A percentile compares a stretch with the other conserved stretches of the same genome.
These are phyloP conservation scores for Lucilia sericata DNA, from an alignment of 1,140 invertebrate species.

Conservation along the genomic window DNA sequence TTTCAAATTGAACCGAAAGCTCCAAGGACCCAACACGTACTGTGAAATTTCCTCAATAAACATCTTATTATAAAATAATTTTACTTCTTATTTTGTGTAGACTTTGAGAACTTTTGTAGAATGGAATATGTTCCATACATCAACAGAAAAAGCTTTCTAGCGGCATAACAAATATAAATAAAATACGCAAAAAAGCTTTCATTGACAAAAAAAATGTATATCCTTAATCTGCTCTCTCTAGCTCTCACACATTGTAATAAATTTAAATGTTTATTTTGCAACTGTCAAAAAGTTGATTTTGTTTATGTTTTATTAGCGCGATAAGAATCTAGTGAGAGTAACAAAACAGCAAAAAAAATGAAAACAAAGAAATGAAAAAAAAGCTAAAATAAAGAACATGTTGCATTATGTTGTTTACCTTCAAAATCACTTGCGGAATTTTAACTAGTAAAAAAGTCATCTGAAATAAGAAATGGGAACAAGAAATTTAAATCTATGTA, in stretches of 20 bases:
- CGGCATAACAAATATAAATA: background rate
- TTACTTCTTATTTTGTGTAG: background rate
- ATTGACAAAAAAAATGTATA: too few species aligned
- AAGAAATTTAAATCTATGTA: too few species aligned
- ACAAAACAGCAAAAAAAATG: background rate
- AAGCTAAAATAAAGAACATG: background rate
- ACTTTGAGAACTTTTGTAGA: background rate
- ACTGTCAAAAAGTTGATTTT: conserved; percentile 23
- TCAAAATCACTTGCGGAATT: background rate
- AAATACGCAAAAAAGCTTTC: too few species aligned
- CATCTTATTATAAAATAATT: background rate
- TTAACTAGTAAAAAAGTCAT: background rate
- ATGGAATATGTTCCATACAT: background rate
- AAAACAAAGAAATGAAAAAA: too few species aligned
- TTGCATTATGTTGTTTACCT: conserved; percentile 16
- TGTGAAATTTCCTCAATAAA: conserved; percentile 18
- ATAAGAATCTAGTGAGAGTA: conserved; percentile 16
- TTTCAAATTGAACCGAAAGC: conserved; percentile 30
- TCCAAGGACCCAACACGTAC: conserved; percentile 44
- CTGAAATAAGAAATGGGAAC: background rate
- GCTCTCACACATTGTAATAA: background rate
- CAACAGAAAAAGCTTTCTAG: conserved; percentile 13
- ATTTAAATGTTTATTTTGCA: conserved; percentile 6
- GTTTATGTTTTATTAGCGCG: conserved; percentile 34
- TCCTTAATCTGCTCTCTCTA: background rate